Conservation (phyloP, 1,140 invertebrate genomes). For the Drosophila pseudoobscura region DNA sequence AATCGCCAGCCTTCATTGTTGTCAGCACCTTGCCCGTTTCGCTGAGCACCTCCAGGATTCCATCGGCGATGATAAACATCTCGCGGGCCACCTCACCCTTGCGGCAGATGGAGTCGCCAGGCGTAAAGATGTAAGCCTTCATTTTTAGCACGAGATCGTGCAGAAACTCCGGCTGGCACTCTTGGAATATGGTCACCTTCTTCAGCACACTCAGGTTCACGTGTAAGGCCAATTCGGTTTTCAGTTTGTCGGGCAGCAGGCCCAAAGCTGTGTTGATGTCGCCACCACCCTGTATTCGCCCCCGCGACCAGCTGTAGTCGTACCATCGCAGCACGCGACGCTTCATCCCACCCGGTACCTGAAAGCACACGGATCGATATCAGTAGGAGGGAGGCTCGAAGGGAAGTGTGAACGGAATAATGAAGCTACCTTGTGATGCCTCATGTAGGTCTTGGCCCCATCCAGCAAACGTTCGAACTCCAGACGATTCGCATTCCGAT, state of each 20-base stretch:
- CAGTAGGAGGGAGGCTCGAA: not conserved
- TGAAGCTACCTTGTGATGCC: constrained; percentile 92
- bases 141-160: constrained; percentile 98
- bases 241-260: constrained; percentile 96
- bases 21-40: constrained; percentile 96
- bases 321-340: constrained; percentile 97
- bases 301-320: constrained; percentile 98
- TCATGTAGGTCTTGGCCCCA: constrained; percentile 98
- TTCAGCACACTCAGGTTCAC: constrained; percentile 97
- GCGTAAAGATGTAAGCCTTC: constrained; percentile 98
- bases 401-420: constrained; percentile 7
- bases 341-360: constrained; percentile 97
- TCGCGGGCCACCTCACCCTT: constrained; percentile 96
- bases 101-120: constrained; percentile 97
- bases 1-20: constrained; percentile 98
- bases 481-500: constrained; percentile 97
- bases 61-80: constrained; percentile 99
- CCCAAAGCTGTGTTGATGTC: constrained; percentile 97
- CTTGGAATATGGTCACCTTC: constrained; percentile 93
- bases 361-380: not conserved
- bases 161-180: constrained; percentile 98
- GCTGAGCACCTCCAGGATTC: constrained; percentile 97
- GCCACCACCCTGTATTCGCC: constrained; percentile 96
- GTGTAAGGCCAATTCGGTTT: constrained; percentile 97
- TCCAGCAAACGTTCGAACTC: constrained; percentile 97